These are phyloP conservation scores for Benitochromis conjunctus DNA, from an alignment of 2,113 vertebrate genomes.

Conservation along the genomic window DNA sequence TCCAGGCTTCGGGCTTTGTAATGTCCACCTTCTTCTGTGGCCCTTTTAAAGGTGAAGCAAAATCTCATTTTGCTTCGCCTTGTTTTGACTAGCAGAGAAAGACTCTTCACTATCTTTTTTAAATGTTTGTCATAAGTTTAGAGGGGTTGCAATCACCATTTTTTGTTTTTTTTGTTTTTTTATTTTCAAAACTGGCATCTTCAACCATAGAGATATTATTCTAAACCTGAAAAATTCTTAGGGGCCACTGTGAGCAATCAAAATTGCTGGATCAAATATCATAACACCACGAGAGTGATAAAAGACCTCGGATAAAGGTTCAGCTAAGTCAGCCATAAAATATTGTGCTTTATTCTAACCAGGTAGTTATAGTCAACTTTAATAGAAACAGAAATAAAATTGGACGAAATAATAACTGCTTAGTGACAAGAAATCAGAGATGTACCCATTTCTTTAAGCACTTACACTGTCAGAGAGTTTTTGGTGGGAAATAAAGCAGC, in stretches of 20 bases:
- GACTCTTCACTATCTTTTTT: neutral
- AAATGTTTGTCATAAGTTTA: neutral
- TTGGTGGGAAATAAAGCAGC: neutral
- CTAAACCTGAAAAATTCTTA: neutral
- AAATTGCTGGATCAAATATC: neutral
- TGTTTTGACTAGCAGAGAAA: neutral
- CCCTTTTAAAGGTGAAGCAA: neutral
- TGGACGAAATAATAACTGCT: neutral
- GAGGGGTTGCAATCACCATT: neutral
- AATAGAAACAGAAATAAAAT: neutral
- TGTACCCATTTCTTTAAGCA: neutral
- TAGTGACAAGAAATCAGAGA: neutral
- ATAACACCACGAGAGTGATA: neutral
- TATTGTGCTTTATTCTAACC: neutral
- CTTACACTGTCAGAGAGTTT: neutral
- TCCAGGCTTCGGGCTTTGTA: constrained; percentile 32
- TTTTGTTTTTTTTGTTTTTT: neutral
- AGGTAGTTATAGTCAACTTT: neutral
- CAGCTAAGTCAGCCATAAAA: neutral
- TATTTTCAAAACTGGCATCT: neutral
- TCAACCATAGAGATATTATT: neutral
- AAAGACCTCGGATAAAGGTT: neutral
- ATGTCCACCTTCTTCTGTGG: constrained; percentile 1
- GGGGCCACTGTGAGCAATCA: neutral
- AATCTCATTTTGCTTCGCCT: constrained; percentile 3